Evolutionary conservation across 2,888 invertebrate genomes (phyloP), one percentile per base, ranked within the genome.

Genomic region (Ectemnius cavifrons): DNA sequence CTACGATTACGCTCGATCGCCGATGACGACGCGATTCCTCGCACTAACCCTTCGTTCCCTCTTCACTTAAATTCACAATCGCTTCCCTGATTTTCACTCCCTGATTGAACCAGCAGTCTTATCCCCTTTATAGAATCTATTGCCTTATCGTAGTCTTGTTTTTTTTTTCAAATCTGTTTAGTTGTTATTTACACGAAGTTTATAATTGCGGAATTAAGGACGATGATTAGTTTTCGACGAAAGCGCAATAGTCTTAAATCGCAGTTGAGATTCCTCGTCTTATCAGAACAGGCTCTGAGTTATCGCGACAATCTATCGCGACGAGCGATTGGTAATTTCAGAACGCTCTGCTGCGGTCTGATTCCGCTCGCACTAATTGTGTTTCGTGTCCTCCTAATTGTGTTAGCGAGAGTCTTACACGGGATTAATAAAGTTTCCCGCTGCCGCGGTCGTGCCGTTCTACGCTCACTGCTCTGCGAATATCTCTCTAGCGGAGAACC

Each of bases 1-100:
- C 83, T 83, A 84, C 81, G 77, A 73, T 77, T 74, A 77, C 80
- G 80, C 73, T 79, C 75, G 77, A 84, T 80, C 76, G 80, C 63
- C 78, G 70, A 77, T 79, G 84, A 85, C 79, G 77, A 64, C 63
- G 77, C 79, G 71, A 71, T 72, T 73, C 73, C 77, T 63, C 57
- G 52, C 72, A 63, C 28, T 46, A 4, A 57, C 11, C 16, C 60
- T 62, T 49, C 20, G 37, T 58, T 56, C 28, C 59, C 27, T 18
- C 11, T 27, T 18, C 13, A 60, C 57, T 56, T 28, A 11, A 18
- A 27, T 56, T 63, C 61, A 57, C 72, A 16, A 52, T 65, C 63
- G 63, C 64, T 37, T 65, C 23, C 60, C 46, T 63, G 66, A 63
- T 73, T 37, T 37, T 37, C 37, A 37, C 37, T 37, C 8, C 37